Evolutionary conservation across 2,113 vertebrate genomes (phyloP), one percentile per base, ranked within the genome.

Genomic region (Dendropsophus ebraccatus): DNA sequence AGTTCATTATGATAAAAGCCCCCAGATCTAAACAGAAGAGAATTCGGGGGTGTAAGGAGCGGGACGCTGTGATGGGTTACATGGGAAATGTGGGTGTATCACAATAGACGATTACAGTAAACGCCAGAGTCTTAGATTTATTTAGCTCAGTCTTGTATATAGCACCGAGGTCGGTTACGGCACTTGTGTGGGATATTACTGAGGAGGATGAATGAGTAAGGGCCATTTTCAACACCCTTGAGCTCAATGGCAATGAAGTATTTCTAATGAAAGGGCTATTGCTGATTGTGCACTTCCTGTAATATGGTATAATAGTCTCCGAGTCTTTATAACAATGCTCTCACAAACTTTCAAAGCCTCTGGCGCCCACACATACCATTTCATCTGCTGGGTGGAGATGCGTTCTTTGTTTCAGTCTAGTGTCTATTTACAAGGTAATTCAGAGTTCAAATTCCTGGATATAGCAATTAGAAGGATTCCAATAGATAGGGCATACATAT

Each of bases 311-410:
- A 52, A 76, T 76, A 74, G 35, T n/a, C 23, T 47, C 11, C 72
- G n/a, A 49, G 45, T 49, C 72, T 73, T 41, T 45, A 67, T 67
- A 73, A 45, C 72, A 74, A 74, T 74, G 72, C 41, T 30, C 45
- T 76, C 73, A 52, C 41, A 75, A 47, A 45, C n/a, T 25, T 47
- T 75, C 41, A 75, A 47, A 49, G 72, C 72, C 37, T 16, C 47
- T 19, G 73, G 73, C 73, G n/a, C 73, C 73, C 73, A 50, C 73
- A 76, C 73, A 76, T 75, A 49, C 37, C 11, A 47, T 52, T 76
- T 50, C 47, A 76, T 76, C 45, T 49, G n/a, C 73, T 50, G 67
- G 32, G 67, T 70, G 67, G 35, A 23, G 67, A 70, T 21, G 67
- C 67, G 6, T 37, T 23, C 67, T 70, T 37, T 41, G 73, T 50